Evolutionary conservation across 1,140 invertebrate species (phyloP), one percentile per base, ranked within the genome.

Genomic region (Cherax quadricarinatus): DNA sequence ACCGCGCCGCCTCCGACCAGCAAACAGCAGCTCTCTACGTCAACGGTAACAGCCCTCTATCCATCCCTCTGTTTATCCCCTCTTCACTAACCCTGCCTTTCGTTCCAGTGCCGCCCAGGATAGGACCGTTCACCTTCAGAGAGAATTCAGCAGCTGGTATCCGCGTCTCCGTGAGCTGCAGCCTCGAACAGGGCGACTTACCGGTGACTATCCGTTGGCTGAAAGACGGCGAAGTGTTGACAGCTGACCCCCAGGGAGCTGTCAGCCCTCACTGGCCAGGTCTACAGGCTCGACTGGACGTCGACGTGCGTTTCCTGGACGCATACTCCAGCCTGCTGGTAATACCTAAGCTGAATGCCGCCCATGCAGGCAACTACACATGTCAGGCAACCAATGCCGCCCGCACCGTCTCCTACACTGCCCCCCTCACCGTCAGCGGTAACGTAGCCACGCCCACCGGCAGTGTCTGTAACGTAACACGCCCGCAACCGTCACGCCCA

Each of bases 151-250:
- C 94, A 16, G 89, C 93, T 18, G 93, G 94, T 51, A 93, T 93
- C 48, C 91, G 95, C n/a, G 94, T 94, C 9, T 94, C 95, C 12
- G 94, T 95, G 41, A 94, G 94, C 12, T 95, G 97, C 95, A 97
- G 97, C 21, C 97, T 97, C 92, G 97, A 97, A 86, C 97, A 97
- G 94, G 97, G 97, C 83, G 97, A 98, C 95, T 95, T 96, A 78
- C 97, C 97, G 7, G 95, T 98, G 93, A 96, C 96, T 51, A 97
- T 98, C 92, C 96, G 96, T 9, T 98, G 97, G 97, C 96, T 96
- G 83, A 97, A 97, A 95, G 97, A 98, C 94, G 96, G 96, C 66
- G 57, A 66, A n/a, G 0, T 41, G 14, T 70, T 88, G 49, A 51
- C 51, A 60, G 18, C 53, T 53, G 41, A 49, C 70, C 88, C 18